Percentiles rank a stretch among this genome's conserved stretches.
These are phyloP conservation scores for Apostichopus leukothele DNA, from an alignment of 53 echinoderm and acorn worm genomes.

Conservation along the genomic window DNA sequence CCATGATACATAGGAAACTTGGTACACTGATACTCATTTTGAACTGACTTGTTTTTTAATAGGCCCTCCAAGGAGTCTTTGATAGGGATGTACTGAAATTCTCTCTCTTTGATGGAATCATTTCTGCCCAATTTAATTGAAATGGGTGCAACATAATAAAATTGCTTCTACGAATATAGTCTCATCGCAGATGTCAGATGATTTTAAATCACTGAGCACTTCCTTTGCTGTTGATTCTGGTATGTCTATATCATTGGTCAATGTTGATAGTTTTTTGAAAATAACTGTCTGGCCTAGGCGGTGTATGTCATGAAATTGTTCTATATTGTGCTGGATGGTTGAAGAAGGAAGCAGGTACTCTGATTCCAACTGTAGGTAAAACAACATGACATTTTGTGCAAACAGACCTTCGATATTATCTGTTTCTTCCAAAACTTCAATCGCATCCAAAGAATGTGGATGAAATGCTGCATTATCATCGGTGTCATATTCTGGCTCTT, in stretches of 20 bases:
- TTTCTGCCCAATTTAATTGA: background rate
- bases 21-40: slow-evolving; percentile 22
- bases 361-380: no score
- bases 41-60: background rate
- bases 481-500: slow-evolving; percentile 9
- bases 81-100: background rate
- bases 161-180: slow-evolving; percentile 40
- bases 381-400: slow-evolving; percentile 23
- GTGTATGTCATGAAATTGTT: slow-evolving; percentile 32
- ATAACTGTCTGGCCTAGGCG: background rate
- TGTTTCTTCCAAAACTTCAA: slow-evolving; percentile 10
- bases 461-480: background rate
- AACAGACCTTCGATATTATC: background rate
- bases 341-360: slow-evolving; percentile 20
- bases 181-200: slow-evolving; percentile 44
- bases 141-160: background rate
- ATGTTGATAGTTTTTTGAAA: slow-evolving; percentile 37
- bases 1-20: slow-evolving; percentile 33
- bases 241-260: slow-evolving; percentile 31
- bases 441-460: background rate
- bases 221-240: slow-evolving; percentile 45
- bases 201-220: slow-evolving; percentile 31
- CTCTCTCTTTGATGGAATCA: background rate
- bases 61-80: background rate
- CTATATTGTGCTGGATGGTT: slow-evolving; percentile 50